A percentile compares a stretch with the other conserved stretches of the same genome.
phyloP scores from a whole-genome alignment of 2,113 vertebrate species.

The Daubentonia madagascariensis region DNA sequence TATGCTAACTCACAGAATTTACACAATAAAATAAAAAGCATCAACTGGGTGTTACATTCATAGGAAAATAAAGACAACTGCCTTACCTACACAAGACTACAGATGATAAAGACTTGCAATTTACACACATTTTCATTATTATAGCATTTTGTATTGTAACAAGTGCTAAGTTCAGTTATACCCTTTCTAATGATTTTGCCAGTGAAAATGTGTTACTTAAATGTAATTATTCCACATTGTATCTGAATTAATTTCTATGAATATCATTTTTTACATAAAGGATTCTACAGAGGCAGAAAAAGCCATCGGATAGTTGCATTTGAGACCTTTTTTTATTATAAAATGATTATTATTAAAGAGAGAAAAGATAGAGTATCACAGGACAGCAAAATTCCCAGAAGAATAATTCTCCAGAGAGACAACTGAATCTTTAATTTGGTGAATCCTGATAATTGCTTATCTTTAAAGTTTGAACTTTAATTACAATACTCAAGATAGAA shows the following conservation, averaged over 20 bases:
- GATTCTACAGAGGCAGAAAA: background rate
- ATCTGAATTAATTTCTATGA: background rate
- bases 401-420: background rate
- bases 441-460: background rate
- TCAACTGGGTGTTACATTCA: background rate
- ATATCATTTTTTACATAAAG: background rate
- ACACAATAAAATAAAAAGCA: background rate
- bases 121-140: background rate
- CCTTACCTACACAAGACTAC: background rate
- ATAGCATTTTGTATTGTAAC: background rate
- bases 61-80: background rate
- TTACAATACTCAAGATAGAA: background rate
- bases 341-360: background rate
- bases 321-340: background rate
- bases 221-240: background rate
- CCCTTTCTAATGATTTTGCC: background rate
- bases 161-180: background rate
- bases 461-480: constrained; percentile 8
- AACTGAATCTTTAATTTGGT: background rate
- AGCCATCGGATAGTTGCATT: background rate
- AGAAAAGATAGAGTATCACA: background rate
- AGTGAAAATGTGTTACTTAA: background rate
- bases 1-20: background rate
- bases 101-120: background rate
- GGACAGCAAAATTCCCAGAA: background rate